A percentile compares a stretch with the other conserved stretches of the same genome.
Evolutionary conservation across 2,113 vertebrate genomes (phyloP).

Genomic region (Epinephelus cyanopodus): DNA sequence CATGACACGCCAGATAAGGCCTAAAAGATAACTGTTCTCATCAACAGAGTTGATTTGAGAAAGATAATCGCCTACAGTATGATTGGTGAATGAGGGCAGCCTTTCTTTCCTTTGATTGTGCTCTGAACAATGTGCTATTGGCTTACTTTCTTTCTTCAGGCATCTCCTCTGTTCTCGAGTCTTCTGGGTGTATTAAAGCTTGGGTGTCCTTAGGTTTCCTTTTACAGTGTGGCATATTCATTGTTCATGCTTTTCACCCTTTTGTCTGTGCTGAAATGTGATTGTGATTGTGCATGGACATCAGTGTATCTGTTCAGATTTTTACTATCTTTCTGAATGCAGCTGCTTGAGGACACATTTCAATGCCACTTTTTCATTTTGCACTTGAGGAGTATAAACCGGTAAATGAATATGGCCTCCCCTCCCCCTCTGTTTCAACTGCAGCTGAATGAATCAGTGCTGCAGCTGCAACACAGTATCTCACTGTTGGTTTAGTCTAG

Average conservation of each 20-base stretch:
- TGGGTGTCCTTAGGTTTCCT: slow-evolving; percentile 34
- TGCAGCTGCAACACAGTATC: slow-evolving; percentile 21
- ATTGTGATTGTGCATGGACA: neutral
- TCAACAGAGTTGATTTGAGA: slow-evolving; percentile 14
- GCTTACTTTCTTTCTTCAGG: slow-evolving; percentile 51
- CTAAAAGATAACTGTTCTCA: slow-evolving; percentile 33
- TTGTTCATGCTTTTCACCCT: slow-evolving; percentile 13
- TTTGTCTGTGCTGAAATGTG: neutral
- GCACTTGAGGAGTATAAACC: neutral
- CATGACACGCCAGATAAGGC: neutral
- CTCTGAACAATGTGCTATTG: slow-evolving; percentile 47
- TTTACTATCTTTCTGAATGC: neutral
- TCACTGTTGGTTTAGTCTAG: slow-evolving; percentile 25
- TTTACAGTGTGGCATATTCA: slow-evolving; percentile 11
- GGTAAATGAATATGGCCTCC: no score
- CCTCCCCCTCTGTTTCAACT: neutral
- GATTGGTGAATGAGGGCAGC: slow-evolving; percentile 46
- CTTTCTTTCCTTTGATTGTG: slow-evolving; percentile 59
- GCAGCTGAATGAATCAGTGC: neutral
- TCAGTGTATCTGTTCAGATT: neutral
- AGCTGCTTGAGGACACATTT: neutral
- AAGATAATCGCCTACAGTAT: slow-evolving; percentile 9
- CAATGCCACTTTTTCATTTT: neutral
- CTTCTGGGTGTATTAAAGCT: slow-evolving; percentile 26
- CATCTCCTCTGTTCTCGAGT: neutral